phyloP scores from a whole-genome alignment of 2,113 vertebrate species.

The Planiliza haematocheilus region DNA sequence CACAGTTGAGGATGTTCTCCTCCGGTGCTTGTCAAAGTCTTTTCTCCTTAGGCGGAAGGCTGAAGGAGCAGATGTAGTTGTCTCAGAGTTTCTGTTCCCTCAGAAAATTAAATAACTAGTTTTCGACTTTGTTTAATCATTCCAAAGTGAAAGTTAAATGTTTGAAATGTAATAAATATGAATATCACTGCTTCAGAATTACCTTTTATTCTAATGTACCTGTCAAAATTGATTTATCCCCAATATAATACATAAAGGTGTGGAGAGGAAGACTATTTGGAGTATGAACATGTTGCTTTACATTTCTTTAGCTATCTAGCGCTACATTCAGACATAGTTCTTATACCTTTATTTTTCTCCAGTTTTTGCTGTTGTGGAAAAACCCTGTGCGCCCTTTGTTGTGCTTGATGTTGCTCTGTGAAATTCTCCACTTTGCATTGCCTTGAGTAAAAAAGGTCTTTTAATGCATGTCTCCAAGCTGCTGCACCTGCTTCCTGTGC shows the following conservation, averaged over 20 bases:
- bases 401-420: background rate
- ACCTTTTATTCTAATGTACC: no score
- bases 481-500: no score
- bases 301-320: no score
- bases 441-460: no score
- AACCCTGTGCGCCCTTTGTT: background rate
- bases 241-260: background rate
- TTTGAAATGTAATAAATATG: background rate
- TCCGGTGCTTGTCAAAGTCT: constrained; percentile 35
- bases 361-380: background rate
- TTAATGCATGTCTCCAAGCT: no score
- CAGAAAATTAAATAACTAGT: constrained; percentile 17
- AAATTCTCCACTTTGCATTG: background rate
- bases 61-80: constrained; percentile 32
- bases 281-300: background rate
- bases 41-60: constrained; percentile 25
- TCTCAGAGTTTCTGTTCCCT: constrained; percentile 4
- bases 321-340: background rate
- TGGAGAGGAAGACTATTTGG: background rate
- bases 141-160: background rate
- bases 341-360: background rate
- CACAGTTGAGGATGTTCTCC: constrained; percentile 62
- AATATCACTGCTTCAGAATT: no score
- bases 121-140: background rate
- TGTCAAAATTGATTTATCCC: background rate